Percentiles rank a stretch among this genome's conserved stretches.
Conservation (phyloP, 2,797 vertebrate genomes). For the Enteromius paludinosus region DNA sequence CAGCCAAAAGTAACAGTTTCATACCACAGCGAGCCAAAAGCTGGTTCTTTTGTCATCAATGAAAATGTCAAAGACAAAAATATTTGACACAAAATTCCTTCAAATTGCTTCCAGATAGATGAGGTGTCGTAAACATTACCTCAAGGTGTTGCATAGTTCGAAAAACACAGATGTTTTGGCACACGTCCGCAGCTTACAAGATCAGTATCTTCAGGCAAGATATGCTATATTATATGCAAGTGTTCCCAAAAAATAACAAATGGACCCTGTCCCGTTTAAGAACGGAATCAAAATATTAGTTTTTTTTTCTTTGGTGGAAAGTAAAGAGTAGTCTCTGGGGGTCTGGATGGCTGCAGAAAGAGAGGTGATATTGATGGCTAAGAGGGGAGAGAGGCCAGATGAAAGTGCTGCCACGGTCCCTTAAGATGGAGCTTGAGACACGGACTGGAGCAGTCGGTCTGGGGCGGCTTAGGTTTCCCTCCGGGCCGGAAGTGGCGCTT, state of each 20-base stretch:
- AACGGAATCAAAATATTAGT: slow-evolving; percentile 51
- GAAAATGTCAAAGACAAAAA: slow-evolving; percentile 14
- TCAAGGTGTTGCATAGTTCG: slow-evolving; percentile 30
- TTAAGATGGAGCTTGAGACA: slow-evolving; percentile 76
- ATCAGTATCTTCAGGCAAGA: slow-evolving; percentile 37
- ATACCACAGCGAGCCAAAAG: not conserved
- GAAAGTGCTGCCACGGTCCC: slow-evolving; percentile 74
- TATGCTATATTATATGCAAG: slow-evolving; percentile 36
- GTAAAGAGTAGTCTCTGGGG: slow-evolving; percentile 53
- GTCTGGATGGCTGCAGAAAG: slow-evolving; percentile 65
- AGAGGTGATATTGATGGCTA: slow-evolving; percentile 79
- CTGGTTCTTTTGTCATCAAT: slow-evolving; percentile 18
- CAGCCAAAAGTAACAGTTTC: not conserved
- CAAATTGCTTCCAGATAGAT: slow-evolving; percentile 28
- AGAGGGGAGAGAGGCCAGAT: slow-evolving; percentile 78
- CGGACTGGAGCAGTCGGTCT: slow-evolving; percentile 75
- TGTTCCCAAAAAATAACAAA: slow-evolving; percentile 53
- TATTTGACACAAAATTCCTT: not conserved
- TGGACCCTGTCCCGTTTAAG: slow-evolving; percentile 53
- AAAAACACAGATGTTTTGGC: slow-evolving; percentile 23
- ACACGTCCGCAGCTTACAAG: not conserved
- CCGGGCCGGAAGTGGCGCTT: slow-evolving; percentile 79
- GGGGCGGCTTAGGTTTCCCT: slow-evolving; percentile 76
- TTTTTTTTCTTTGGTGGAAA: slow-evolving; percentile 48
- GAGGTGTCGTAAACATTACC: slow-evolving; percentile 16